phyloP scores from a whole-genome alignment of 2,888 invertebrate genomes.

The Melikaiella ostensackeni region DNA sequence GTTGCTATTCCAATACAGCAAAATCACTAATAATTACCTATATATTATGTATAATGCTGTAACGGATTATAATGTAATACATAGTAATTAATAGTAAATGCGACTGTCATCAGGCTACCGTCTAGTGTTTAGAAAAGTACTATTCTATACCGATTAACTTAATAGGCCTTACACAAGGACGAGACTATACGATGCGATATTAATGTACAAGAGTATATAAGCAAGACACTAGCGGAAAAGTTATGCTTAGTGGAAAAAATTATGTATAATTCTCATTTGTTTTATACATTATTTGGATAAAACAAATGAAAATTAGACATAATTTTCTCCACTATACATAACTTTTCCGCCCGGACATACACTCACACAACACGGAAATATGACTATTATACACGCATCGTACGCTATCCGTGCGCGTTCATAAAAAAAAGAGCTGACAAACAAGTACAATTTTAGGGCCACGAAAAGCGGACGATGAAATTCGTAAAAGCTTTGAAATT shows the following conservation, averaged over 20 bases:
- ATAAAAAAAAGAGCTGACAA: background rate
- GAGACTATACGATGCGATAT: conserved; percentile 19
- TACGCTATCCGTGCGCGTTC: conserved; percentile 32
- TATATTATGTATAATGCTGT: conserved; percentile 59
- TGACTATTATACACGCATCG: conserved; percentile 1
- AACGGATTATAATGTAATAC: conserved; percentile 60
- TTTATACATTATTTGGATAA: no score
- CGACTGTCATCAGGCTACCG: conserved; percentile 57
- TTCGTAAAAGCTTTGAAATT: conserved; percentile 2
- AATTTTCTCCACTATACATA: no score
- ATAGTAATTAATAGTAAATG: conserved; percentile 60
- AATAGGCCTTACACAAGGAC: conserved; percentile 21
- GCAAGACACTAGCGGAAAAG: background rate
- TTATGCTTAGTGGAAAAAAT: no score
- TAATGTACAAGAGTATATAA: conserved; percentile 29
- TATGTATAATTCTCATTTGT: no score
- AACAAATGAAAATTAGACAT: no score
- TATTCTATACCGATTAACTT: conserved; percentile 48
- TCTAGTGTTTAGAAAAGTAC: conserved; percentile 48
- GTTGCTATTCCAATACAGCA: conserved; percentile 19
- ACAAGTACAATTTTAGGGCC: conserved; percentile 10
- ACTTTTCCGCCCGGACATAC: background rate
- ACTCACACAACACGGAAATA: conserved; percentile 9
- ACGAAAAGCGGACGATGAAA: conserved; percentile 1
- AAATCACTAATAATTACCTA: conserved; percentile 57